Evolutionary conservation across 2,113 vertebrate species (phyloP), one percentile per base, ranked within the genome.

Genomic region (Microtus montanus): DNA sequence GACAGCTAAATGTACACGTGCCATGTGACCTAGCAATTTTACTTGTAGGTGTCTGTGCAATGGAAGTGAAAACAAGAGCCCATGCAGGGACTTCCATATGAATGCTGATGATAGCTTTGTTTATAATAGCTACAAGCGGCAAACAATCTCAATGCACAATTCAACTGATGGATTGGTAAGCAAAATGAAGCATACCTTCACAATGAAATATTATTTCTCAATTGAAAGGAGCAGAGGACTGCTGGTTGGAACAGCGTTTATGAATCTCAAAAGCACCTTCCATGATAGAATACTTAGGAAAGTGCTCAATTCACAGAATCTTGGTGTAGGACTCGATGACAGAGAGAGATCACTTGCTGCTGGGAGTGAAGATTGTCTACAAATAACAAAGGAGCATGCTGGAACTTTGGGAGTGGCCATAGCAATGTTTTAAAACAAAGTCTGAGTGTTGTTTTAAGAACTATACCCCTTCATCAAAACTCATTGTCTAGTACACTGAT

Each of bases 401-500:
- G 49, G 28, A 71, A 83, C 7, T 93, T 70, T 58, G 3, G 61
- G 47, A 20, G 28, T 20, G 6, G 1, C 14, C 66, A 30, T 22
- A 26, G 7, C 84, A 96, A 71, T 71, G 30, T 80, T 86, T 86
- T 70, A 86, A 74, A 87, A 73, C 54, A 14, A 70, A 89, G 30
- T 24, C 24, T 33, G 17, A 87, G 14, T 89, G 22, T 71, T 87
- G 44, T 93, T 93, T 75, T 85, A 73, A 90, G 86, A 66, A 20
- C 38, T 20, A 22, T 20, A 85, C 5, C 17, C 68, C 10, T 86
- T 86, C 47, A 47, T 26, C 87, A 77, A 92, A 93, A 71, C 19
- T 77, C 49, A 64, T 35, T 96, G 44, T 20, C 38, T 35, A 41
- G 28, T 11, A 44, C 15, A 70, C 3, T 64, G 38, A 47, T 70